Evolutionary conservation across 2,797 vertebrate genomes (phyloP), one percentile per base, ranked within the genome.

Genomic region (Neomorphus geoffroyi): DNA sequence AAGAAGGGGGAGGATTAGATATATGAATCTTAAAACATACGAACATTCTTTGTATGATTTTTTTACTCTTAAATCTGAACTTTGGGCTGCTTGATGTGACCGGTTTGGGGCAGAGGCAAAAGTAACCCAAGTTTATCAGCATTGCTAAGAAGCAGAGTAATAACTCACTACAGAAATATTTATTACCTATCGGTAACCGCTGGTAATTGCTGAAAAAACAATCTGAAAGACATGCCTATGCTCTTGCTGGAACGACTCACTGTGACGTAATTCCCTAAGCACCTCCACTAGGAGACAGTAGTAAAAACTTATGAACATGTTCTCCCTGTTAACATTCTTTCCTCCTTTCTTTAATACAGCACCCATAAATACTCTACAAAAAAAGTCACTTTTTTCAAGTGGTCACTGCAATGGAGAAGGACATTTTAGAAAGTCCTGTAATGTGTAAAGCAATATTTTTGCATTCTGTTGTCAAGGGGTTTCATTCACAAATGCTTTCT

Each of bases 241-340:
- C 67, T 94, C 90, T 75, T 90, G 88, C 87, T 97, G 96, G 92
- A 96, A 96, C 45, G 0, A 87, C 82, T 96, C 72, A 92, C 92
- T 58, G 94, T 97, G 96, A 97, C 92, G 97, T 96, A 96, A 97
- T 97, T 96, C 97, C 94, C 96, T 14, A 91, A 74, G 83, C 90
- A 80, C 82, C 86, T 94, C 94, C 87, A 86, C 86, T 86, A 96
- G 93, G 86, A 96, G 94, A 96, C 96, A 97, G 94, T 91, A 96
- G 93, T 97, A 97, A 97, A 97, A 96, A 88, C 86, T 84, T 93
- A 96, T 73, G 94, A 96, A 97, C 80, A 64, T 84, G 70, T 91
- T 97, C 95, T 92, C 87, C 80, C 77, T 85, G 86, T 89, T 92
- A 96, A 86, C 79, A 91, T 92, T 97, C 61, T 86, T 95, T 93